A percentile compares a stretch with the other conserved stretches of the same genome.
Evolutionary conservation across 2,888 invertebrate species (phyloP).

Genomic region (Scaeva pyrastri): DNA sequence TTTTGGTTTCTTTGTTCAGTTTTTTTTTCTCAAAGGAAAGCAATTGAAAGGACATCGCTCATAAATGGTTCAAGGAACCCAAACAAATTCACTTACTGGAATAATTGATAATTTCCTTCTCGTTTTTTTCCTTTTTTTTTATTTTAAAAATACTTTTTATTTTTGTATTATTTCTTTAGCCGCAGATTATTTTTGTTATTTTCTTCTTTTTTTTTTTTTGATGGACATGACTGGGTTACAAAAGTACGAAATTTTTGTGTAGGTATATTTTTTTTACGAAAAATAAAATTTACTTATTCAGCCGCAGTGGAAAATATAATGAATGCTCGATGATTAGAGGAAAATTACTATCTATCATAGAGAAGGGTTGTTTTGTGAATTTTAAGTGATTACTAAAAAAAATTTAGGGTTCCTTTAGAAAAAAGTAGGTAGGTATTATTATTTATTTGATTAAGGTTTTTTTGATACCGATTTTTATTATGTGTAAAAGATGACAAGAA

Average conservation of each 20-base stretch:
- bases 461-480: too few species aligned
- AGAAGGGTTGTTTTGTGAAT: neutral
- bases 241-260: slow-evolving; percentile 1
- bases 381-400: neutral
- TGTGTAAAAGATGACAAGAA: too few species aligned
- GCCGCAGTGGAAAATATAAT: slow-evolving; percentile 4
- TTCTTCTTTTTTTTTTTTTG: slow-evolving; percentile 18
- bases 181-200: slow-evolving; percentile 31
- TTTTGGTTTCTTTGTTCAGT: slow-evolving; percentile 17
- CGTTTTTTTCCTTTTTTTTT: slow-evolving; percentile 29
- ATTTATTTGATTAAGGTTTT: too few species aligned
- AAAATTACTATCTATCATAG: slow-evolving; percentile 21
- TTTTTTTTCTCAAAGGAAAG: slow-evolving; percentile 41
- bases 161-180: neutral
- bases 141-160: slow-evolving; percentile 15
- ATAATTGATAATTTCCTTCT: slow-evolving; percentile 65
- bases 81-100: slow-evolving; percentile 36
- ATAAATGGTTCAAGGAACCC: slow-evolving; percentile 21
- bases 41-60: slow-evolving; percentile 24
- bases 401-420: neutral
- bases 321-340: slow-evolving; percentile 26
- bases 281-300: slow-evolving; percentile 14
- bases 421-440: too few species aligned
- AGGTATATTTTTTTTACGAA: neutral
- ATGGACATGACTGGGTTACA: slow-evolving; percentile 47